Percentiles rank a stretch among this genome's conserved stretches.
Evolutionary conservation across 2,113 vertebrate species (phyloP).

Genomic region (Petrocephalus zakoni): DNA sequence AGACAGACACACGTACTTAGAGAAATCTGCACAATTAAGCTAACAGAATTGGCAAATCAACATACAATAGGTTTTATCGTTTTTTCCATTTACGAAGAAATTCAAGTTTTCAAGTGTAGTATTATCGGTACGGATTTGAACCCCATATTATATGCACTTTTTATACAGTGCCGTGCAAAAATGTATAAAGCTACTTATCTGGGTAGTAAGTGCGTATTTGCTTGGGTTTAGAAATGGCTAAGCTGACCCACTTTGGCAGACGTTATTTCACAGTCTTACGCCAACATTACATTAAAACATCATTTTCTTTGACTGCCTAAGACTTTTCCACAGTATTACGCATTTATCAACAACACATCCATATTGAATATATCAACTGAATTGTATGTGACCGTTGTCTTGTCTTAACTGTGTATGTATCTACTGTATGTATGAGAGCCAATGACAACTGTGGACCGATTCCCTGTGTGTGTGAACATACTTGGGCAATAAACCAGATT

Average conservation of each 20-base stretch:
- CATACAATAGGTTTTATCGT: not conserved
- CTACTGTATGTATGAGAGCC: not conserved
- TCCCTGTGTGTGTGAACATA: not conserved
- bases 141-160: not conserved
- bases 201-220: no score
- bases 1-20: not conserved
- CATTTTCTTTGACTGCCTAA: not conserved
- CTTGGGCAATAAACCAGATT: not conserved
- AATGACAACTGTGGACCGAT: not conserved
- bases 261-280: not conserved
- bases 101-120: not conserved
- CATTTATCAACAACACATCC: not conserved
- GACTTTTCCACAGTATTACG: not conserved
- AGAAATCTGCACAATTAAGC: not conserved
- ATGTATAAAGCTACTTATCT: no score
- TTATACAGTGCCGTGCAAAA: not conserved
- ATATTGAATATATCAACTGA: not conserved
- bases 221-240: not conserved
- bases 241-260: not conserved
- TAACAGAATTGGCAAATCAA: not conserved
- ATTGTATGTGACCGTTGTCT: not conserved
- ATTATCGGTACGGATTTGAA: not conserved
- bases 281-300: not conserved
- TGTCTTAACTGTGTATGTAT: not conserved
- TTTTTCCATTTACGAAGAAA: not conserved